Evolutionary conservation across 2,888 invertebrate genomes (phyloP), one percentile per base, ranked within the genome.

Genomic region (Cerastis leucographa): DNA sequence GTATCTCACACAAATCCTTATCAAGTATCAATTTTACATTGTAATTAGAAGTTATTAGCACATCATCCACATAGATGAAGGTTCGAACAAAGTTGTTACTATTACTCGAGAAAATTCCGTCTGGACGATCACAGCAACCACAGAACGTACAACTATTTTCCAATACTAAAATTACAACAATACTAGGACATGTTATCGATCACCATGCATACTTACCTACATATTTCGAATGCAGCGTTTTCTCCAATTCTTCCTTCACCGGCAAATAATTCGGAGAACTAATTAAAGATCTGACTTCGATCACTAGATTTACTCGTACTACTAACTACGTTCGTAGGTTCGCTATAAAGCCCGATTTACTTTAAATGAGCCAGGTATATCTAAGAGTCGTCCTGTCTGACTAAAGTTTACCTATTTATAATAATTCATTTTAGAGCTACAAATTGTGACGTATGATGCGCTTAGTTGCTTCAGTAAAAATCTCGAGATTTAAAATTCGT

Each of bases 361-460:
- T 22, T n/a, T 25, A 66, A 77, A 70, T 74, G 42, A 73, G 40
- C 54, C 59, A 66, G 64, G 46, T 74, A 49, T 25, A 42, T n/a
- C 64, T 42, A 46, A 68, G 8, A 22, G 65, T 12, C 22, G 42
- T 12, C 29, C 40, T 14, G 49, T 61, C 69, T 66, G 9, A 40
- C 35, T 75, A 71, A 83, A 84, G 40, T 85, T 83, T 70, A 77
- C 77, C 78, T 78, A 85, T 81, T 86, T 80, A 81, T 86, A 83
- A 86, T 88, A 86, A 85, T 88, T 79, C 78, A 87, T 86, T 87
- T 88, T 86, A 85, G 71, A 88, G 79, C 76, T 42, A 76, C 87
- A 86, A 87, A 87, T 88, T 88, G 88, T 86, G 83, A 87, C 88
- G 76, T 85, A 87, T 85, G 88, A 80, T 81, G 71, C 76, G 83